These are phyloP conservation scores for Pyrocoelia pectoralis DNA, from an alignment of 2,888 invertebrate species.

Conservation along the genomic window DNA sequence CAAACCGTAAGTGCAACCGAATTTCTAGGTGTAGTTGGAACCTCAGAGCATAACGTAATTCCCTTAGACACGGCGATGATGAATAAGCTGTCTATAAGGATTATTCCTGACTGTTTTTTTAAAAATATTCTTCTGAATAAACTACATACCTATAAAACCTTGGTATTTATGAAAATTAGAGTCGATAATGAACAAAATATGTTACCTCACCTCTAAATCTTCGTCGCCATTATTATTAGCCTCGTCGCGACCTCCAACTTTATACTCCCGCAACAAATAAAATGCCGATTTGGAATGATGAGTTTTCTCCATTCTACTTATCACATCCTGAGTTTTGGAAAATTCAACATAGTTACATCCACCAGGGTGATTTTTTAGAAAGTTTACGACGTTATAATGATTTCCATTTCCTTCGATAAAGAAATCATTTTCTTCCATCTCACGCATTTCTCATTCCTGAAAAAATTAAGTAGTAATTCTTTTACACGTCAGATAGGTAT, in stretches of 20 bases:
- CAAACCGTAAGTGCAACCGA: too few species aligned
- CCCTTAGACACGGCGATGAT: too few species aligned
- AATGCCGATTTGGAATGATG: constrained; percentile 71
- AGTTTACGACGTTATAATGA: constrained; percentile 70
- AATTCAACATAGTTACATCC: constrained; percentile 69
- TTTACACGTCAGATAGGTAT: too few species aligned
- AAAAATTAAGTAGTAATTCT: not conserved
- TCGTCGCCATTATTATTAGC: constrained; percentile 45
- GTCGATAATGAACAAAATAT: too few species aligned
- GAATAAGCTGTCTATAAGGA: too few species aligned
- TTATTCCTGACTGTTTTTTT: too few species aligned
- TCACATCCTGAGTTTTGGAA: constrained; percentile 65
- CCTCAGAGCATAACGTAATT: too few species aligned
- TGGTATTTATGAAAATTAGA: too few species aligned
- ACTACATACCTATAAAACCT: too few species aligned
- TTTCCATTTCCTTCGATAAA: constrained; percentile 49
- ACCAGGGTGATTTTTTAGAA: constrained; percentile 78
- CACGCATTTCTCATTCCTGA: constrained; percentile 18
- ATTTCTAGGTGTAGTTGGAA: too few species aligned
- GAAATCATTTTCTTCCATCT: constrained; percentile 24
- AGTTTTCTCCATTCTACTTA: constrained; percentile 63
- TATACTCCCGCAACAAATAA: constrained; percentile 70
- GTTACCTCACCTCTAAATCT: constrained; percentile 60
- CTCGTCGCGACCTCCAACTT: constrained; percentile 57
- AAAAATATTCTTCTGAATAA: too few species aligned